phyloP scores from a whole-genome alignment of 2,113 vertebrate species.

The Perccottus glenii region DNA sequence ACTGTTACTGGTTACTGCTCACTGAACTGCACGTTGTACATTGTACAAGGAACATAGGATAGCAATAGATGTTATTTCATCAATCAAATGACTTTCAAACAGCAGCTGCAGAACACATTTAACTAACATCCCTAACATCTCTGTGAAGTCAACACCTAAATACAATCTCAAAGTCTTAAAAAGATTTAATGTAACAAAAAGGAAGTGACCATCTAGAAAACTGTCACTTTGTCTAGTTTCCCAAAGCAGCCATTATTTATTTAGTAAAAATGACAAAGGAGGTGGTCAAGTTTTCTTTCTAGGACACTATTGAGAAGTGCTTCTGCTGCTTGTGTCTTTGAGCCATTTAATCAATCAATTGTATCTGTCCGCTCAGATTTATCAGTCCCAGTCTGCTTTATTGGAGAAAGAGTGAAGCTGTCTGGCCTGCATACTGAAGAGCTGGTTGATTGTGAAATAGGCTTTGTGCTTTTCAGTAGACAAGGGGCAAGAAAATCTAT shows the following conservation, averaged over 20 bases:
- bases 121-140: too few relatives aligned
- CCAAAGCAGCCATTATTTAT: constrained; percentile 16
- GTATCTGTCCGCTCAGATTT: constrained; percentile 32
- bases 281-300: not conserved
- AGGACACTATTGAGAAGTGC: not conserved
- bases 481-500: constrained; percentile 20
- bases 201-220: constrained; percentile 6
- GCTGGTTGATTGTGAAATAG: constrained; percentile 27
- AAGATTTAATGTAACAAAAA: not conserved
- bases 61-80: too few relatives aligned
- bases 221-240: constrained; percentile 2
- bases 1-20: too few relatives aligned
- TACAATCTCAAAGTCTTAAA: too few relatives aligned
- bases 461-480: constrained; percentile 29
- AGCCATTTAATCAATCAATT: constrained; percentile 61
- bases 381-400: constrained; percentile 31
- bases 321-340: constrained; percentile 17
- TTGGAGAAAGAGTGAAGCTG: constrained; percentile 53
- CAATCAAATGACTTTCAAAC: not conserved
- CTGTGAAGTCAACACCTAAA: not conserved
- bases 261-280: constrained; percentile 21
- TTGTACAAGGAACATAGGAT: too few relatives aligned
- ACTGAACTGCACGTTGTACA: too few relatives aligned
- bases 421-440: constrained; percentile 34
- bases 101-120: too few relatives aligned